Base-by-base conservation (phyloP, 2,888 invertebrate species). In the Agrilus mali region DNA sequence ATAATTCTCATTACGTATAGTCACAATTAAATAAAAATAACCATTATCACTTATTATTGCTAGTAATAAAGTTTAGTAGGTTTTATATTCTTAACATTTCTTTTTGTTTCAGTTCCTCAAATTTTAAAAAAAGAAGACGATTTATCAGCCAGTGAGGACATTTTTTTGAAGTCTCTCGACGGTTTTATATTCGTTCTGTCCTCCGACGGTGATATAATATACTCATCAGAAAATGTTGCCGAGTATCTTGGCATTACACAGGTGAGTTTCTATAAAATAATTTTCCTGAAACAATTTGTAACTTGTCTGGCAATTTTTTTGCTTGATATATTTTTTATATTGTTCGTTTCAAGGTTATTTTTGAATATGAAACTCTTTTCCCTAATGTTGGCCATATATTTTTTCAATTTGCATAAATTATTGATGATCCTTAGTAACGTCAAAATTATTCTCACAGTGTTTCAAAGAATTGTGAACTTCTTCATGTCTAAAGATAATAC, bases 221-320 rank as follows among this genome's bases (percentile, higher is more conserved):
- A 88, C 68, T 77, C 92, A 43, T 92, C 94, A 17, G 92, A 94
- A 58, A 93, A 89, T 60, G 87, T 96, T 46, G 78, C 81, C 45
- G 85, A 88, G 51, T 87, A 87, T 67, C 79, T 97, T 48, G 96
- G 97, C 42, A 79, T 96, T 12, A 78, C 86, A 50, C 94, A 95
- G 85, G 95, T 94, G 65, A 56, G 50, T n/a, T 17, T 38, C 38
- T 32, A 20, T 22, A 14, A 13, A 41, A n/a, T 13, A 44, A 27
- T 43, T 36, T 42, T 52, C 27, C 17, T 32, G 20, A 13, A n/a
- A 1, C 38, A 41, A 36, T 37, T 17, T 33, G 38, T 32, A 32
- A 22, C 13, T 37, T 36, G 35, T 45, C 22, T 16, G 8, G 20
- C 39, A 42, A 3, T 5, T 33, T 43, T 40, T 43, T 47, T 38